These are phyloP conservation scores for Coelinius sp. DNA, from an alignment of 2,888 invertebrate genomes.

Conservation along the genomic window DNA sequence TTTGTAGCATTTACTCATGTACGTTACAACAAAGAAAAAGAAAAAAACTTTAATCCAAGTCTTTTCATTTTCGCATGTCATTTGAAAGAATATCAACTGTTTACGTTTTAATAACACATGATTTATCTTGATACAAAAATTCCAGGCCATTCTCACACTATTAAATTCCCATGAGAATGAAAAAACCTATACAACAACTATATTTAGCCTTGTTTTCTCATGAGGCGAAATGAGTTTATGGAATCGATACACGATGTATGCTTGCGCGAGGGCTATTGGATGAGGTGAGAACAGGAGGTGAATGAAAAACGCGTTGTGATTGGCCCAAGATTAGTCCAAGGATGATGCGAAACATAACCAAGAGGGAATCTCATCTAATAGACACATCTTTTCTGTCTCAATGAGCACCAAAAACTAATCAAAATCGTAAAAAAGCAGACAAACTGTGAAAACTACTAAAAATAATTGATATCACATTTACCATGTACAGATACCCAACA, in stretches of 20 bases:
- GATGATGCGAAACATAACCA: neutral
- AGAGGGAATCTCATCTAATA: neutral
- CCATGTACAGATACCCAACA: neutral
- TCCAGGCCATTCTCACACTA: neutral
- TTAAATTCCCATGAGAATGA: constrained; percentile 13
- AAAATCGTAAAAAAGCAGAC: neutral
- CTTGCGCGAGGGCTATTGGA: neutral
- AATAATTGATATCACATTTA: constrained; percentile 1
- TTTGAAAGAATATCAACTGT: constrained; percentile 5
- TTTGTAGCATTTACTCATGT: neutral
- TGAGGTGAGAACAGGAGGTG: constrained; percentile 5
- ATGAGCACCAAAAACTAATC: neutral
- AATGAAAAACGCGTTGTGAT: neutral
- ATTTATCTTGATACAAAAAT: constrained; percentile 8
- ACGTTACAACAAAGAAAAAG: neutral
- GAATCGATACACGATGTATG: constrained; percentile 38
- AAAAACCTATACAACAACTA: neutral
- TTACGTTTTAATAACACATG: constrained; percentile 5
- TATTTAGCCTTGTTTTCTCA: neutral
- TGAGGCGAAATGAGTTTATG: constrained; percentile 43
- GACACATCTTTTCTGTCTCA: neutral
- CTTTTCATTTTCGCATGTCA: neutral
- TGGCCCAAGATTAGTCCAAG: neutral
- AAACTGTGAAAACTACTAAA: neutral
- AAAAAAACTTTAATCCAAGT: neutral